phyloP scores from a whole-genome alignment of 2,888 invertebrate genomes.

The Pollenia angustigena region DNA sequence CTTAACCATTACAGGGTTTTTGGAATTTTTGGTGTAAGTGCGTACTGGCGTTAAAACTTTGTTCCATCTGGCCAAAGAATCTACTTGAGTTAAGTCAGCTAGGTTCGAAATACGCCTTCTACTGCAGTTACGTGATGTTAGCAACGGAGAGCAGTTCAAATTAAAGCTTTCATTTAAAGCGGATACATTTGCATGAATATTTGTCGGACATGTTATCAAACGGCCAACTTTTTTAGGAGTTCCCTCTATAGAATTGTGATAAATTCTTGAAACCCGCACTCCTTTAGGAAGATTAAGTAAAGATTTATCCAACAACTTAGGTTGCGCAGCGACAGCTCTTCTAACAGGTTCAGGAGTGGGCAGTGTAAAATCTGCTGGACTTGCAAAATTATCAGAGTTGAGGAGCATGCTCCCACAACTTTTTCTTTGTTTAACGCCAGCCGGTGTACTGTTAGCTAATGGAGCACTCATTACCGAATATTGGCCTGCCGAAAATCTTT shows the following conservation, averaged over 20 bases:
- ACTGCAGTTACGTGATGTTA: background rate
- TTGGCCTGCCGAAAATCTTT: background rate
- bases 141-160: slow-evolving; percentile 49
- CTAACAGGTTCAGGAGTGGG: slow-evolving; percentile 74
- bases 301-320: slow-evolving; percentile 37
- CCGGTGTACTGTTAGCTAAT: slow-evolving; percentile 67
- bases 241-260: slow-evolving; percentile 56
- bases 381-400: background rate
- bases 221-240: slow-evolving; percentile 69
- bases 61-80: slow-evolving; percentile 74
- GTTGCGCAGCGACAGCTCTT: slow-evolving; percentile 39
- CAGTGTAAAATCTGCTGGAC: background rate
- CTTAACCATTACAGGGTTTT: slow-evolving; percentile 17
- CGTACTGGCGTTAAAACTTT: slow-evolving; percentile 77
- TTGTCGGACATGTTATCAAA: slow-evolving; percentile 1
- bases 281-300: slow-evolving; percentile 42
- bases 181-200: slow-evolving; percentile 1
- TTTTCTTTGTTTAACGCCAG: background rate
- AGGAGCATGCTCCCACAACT: background rate
- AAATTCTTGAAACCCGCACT: slow-evolving; percentile 63
- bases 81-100: background rate
- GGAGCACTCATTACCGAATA: slow-evolving; percentile 8
- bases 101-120: background rate
- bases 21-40: slow-evolving; percentile 77
- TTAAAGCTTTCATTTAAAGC: slow-evolving; percentile 53